A percentile compares a stretch with the other conserved stretches of the same genome.
phyloP scores from a whole-genome alignment of 2,888 invertebrate genomes.

The Ormyrus thymus region DNA sequence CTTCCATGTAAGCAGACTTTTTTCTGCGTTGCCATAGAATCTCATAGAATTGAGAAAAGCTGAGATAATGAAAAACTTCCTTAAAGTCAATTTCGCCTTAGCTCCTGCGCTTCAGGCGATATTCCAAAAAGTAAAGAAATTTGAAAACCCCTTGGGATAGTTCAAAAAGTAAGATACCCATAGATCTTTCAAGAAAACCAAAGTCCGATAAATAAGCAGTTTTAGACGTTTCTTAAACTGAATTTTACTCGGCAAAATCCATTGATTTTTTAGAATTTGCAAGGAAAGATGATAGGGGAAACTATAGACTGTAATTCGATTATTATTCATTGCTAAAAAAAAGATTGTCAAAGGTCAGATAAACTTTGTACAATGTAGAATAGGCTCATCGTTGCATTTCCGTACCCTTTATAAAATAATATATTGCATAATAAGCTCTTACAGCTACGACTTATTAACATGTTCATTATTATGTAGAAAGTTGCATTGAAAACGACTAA shows the following conservation, averaged over 20 bases:
- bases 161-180: conserved; percentile 37
- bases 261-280: conserved; percentile 23
- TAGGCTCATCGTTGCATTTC: conserved; percentile 39
- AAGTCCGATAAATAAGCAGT: conserved; percentile 32
- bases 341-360: conserved; percentile 11
- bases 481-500: conserved; percentile 5
- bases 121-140: conserved; percentile 9
- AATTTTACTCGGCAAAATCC: conserved; percentile 14
- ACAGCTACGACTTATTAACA: not conserved
- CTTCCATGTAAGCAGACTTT: conserved; percentile 50
- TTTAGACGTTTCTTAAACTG: conserved; percentile 22
- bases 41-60: conserved; percentile 15
- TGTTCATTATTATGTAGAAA: not conserved
- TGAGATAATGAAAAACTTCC: conserved; percentile 9
- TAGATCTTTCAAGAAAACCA: conserved; percentile 44
- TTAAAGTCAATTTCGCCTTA: conserved; percentile 26
- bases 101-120: not conserved
- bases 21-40: conserved; percentile 34
- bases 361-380: conserved; percentile 31
- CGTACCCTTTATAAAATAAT: conserved; percentile 37
- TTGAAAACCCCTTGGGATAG: conserved; percentile 20
- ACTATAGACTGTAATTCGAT: not conserved
- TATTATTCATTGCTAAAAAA: not conserved
- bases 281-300: not conserved
- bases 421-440: conserved; percentile 13